Base-by-base conservation (phyloP, 2,888 invertebrate genomes). In the Schizaphis graminum region DNA sequence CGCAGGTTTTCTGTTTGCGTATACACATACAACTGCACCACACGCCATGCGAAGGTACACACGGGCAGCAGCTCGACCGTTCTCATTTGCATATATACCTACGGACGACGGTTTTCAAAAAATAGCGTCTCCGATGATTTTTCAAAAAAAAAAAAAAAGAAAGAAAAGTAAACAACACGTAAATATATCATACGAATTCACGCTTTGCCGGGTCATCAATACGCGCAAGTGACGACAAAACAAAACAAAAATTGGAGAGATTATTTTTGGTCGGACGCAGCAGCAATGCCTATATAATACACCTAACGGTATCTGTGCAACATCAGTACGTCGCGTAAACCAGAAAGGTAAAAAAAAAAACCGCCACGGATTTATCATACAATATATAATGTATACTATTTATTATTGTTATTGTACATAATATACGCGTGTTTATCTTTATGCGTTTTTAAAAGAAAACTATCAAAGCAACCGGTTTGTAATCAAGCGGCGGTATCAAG, bases 1-100 rank as follows among this genome's bases (percentile, higher is more conserved):
- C 77, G 28, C 57, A 16, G 84, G 89, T 84, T 93, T 86, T 91
- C 93, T 91, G 89, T 93, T 93, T 93, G 90, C 90, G 47, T 85
- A 28, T 41, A 49, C 47, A 35, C 41, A 16, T 28, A 47, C 44
- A 41, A 41, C 41, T 2, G 44, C 61, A 61, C 61, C 28, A 44
- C 53, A 49, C 57, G 57, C 84, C n/a, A 13, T 2, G 24, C 28
- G 57, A 5, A 47, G 28, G 47, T 53, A 56, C 88, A 53, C n/a
- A 56, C 53, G 11, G 47, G 28, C 47, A 47, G 47, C 57, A 57
- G 77, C 8, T 21, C 77, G 35, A 35, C 8, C 8, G 35, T 35
- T 21, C 77, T 77, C 86, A 86, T 86, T 86, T 86, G 86, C 86
- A 86, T 49, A 86, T 44, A 41, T 86, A 85, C 8, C 44, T 47